Percentiles rank a stretch among this genome's conserved stretches.
Conservation (phyloP, 2,888 invertebrate genomes). For the Mystacides longicornis region DNA sequence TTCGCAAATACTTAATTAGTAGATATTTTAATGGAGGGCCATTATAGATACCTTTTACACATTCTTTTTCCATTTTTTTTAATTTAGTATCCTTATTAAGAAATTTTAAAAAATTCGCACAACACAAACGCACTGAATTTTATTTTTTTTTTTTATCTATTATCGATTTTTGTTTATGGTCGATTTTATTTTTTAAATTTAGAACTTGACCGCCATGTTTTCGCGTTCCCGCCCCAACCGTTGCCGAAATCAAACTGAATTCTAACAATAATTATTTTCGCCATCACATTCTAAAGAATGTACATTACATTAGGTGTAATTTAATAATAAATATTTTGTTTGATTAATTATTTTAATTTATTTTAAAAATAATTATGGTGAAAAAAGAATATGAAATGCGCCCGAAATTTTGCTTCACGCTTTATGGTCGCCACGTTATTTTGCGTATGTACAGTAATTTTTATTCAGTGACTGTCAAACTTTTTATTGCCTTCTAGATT, state of each 20-base stretch:
- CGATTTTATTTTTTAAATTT: neutral
- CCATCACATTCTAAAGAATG: constrained; percentile 3
- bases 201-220: neutral
- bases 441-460: neutral
- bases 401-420: neutral
- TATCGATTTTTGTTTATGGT: neutral
- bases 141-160: too few relatives aligned
- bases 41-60: too few relatives aligned
- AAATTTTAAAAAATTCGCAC: too few relatives aligned
- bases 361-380: neutral
- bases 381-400: neutral
- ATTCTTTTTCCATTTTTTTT: too few relatives aligned
- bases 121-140: too few relatives aligned
- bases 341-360: constrained; percentile 12
- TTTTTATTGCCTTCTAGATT: too few relatives aligned
- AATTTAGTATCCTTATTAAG: too few relatives aligned
- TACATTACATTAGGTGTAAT: neutral
- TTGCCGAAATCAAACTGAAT: constrained; percentile 16
- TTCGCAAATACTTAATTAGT: too few relatives aligned
- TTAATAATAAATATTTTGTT: constrained; percentile 3
- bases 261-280: constrained; percentile 9
- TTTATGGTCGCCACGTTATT: neutral
- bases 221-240: neutral
- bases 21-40: too few relatives aligned
- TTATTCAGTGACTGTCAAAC: neutral